Evolutionary conservation across 2,113 vertebrate genomes (phyloP), one percentile per base, ranked within the genome.

Genomic region (Gasterosteus nipponicus): DNA sequence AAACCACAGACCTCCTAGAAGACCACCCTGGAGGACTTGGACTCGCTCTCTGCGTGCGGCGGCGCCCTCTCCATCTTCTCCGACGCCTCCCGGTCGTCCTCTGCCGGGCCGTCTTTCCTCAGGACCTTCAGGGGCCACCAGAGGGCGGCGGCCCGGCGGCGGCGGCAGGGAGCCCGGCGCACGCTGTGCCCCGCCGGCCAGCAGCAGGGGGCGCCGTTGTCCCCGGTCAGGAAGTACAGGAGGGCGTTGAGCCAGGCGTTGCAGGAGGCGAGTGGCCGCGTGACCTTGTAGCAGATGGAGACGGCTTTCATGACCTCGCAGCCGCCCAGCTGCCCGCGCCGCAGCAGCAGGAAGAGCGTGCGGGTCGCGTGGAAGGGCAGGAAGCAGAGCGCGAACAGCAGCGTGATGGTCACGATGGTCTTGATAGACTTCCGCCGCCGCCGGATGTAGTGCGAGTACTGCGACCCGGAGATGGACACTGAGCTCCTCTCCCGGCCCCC

Each of bases 261-360:
- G 84, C 94, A 95, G 33, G 94, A 95, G 14, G 95, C 95, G 53
- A 95, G 86, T 1, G 95, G 95, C 49, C 95, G 83, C 6, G 95
- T 95, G 54, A 95, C 94, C 85, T 95, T 95, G 79, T 95, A 95
- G 87, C 95, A 95, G 78, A 95, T 94, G 56, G 94, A 94, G 59
- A 95, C 92, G 44, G 93, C 81, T 75, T 91, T 87, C 87, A 94
- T 93, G 51, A 90, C 89, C 5, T 85, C 79, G 67, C 95, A 95
- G 69, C 91, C 84, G 0, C 93, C 92, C 1, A 82, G 76, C 41
- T 88, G 83, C 2, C 93, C 91, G 6, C 90, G 88, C 81, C 94
- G 91, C 83, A 95, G 86, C 1, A 95, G 79, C 83, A 95, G 76
- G 83, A 95, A 95, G n/a, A 95, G 81, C 0, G 95, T 95, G 3